Base-by-base conservation (phyloP, 2,797 vertebrate species). In the Peromyscus melanophrys region DNA sequence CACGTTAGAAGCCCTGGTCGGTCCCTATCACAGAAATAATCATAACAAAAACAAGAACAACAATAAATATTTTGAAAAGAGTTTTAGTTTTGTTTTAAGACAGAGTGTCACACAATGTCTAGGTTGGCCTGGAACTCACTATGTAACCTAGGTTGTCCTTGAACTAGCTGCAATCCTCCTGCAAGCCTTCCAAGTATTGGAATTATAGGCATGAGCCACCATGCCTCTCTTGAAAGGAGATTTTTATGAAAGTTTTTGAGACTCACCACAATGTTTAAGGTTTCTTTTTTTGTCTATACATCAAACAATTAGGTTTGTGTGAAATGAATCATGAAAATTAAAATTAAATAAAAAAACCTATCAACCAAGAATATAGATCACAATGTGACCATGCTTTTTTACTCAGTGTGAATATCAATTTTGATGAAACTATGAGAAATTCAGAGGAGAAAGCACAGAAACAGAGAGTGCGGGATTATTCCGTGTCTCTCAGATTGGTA, bases 261-360 rank as follows among this genome's bases (percentile, higher is more conserved):
- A 88, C 52, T 81, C 49, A 59, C 2, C 14, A 9, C 34, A 63
- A 3, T 1, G 23, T 78, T 77, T 76, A 82, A 63, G 34, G 49
- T 16, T 21, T 59, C 6, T 21, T n/a, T 71, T 89, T 65, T 29
- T 63, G 86, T n/a, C 27, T 77, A 29, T 71, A 23, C 49, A 12
- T 57, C 4, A 83, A 67, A 76, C 25, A 71, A 73, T 67, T 89
- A 73, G 55, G 75, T 69, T 81, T 31, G 7, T 57, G 71, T 67
- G 69, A 90, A 95, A 95, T 67, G 63, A 84, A 52, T 5, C 76
- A 49, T 55, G 69, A 80, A 76, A 92, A 87, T 89, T 78, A 73
- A 96, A 69, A 89, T 93, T 10, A 90, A 90, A 77, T 76, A 69
- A 93, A 77, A 67, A 83, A 81, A n/a, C n/a, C n/a, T 40, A 29